Percentiles rank a stretch among this genome's conserved stretches.
phyloP scores from a whole-genome alignment of 1,140 invertebrate species.

The Cyclina sinensis region DNA sequence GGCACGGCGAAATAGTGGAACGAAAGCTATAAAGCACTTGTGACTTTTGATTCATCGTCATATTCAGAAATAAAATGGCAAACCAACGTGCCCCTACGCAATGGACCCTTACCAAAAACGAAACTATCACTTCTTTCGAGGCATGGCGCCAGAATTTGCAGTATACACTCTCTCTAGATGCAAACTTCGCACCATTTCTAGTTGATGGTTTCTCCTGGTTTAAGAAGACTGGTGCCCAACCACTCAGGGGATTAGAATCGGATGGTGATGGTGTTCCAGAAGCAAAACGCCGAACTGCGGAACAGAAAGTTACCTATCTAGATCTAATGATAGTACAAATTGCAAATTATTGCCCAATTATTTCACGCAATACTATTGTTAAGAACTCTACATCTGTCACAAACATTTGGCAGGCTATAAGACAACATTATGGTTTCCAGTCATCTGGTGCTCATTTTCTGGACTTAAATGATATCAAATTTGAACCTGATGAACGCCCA shows the following conservation, averaged over 20 bases:
- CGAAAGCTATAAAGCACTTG: neutral
- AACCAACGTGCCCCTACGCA: conserved; percentile 46
- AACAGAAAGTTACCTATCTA: conserved; percentile 64
- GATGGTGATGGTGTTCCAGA: conserved; percentile 58
- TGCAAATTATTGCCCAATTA: conserved; percentile 70
- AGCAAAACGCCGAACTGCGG: conserved; percentile 1
- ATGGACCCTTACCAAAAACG: conserved; percentile 23
- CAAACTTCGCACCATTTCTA: conserved; percentile 57
- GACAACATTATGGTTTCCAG: conserved; percentile 67
- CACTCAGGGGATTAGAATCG: conserved; percentile 39
- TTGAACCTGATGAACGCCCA: neutral
- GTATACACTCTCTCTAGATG: conserved; percentile 52
- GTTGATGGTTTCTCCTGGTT: conserved; percentile 1
- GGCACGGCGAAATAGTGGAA: neutral
- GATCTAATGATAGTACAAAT: conserved; percentile 72
- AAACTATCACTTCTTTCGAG: conserved; percentile 61
- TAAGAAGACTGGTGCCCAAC: conserved; percentile 32
- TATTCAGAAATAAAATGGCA: conserved; percentile 22
- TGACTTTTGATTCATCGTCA: neutral
- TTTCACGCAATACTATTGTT: conserved; percentile 60
- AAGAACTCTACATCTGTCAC: conserved; percentile 64
- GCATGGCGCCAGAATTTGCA: conserved; percentile 63
- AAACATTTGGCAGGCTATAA: conserved; percentile 67
- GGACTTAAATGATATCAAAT: neutral
- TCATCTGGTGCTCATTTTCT: conserved; percentile 55